Evolutionary conservation across 2,113 vertebrate species (phyloP), one percentile per base, ranked within the genome.

Genomic region (Mustela nigripes): DNA sequence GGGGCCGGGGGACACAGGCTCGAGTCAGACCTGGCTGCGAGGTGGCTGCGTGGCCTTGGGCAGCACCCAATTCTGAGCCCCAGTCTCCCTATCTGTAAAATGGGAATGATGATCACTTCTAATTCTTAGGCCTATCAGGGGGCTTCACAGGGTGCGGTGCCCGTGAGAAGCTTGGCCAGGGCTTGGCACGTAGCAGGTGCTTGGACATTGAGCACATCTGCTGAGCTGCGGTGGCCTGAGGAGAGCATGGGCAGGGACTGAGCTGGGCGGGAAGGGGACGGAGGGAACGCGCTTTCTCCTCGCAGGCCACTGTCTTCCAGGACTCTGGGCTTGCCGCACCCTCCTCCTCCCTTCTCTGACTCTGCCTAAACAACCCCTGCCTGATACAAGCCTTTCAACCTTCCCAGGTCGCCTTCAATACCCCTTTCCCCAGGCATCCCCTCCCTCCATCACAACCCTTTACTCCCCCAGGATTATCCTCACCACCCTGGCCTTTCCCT

Each of bases 291-390:
- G 10, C 24, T 67, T 63, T 19, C 71, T 21, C 45, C 11, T 53
- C 6, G 1, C 2, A 65, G 62, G 67, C 67, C 39, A 16, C 2
- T 0, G n/a, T 36, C 33, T 39, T 21, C 33, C 63, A 4, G 0
- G 9, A 1, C n/a, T 45, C 36, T 4, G 6, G 76, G 60, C 21
- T 45, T 81, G 16, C 36, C 11, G 28, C 21, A 42, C 42, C 24
- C 18, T 50, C 19, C 18, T 50, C 19, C 56, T 62, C 0, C 42
- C 39, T 42, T 56, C 15, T 11, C 42, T 18, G 10, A 26, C 33
- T n/a, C 78, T 48, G 28, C 19, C 53, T 33, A 36, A 28, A 62
- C n/a, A 74, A 21, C 31, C 42, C 11, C 48, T 19, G 6, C 39
- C 67, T 39, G 48, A 33, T 3, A 12, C 50, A 58, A 42, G 85